Evolutionary conservation across 2,888 invertebrate species (phyloP), one percentile per base, ranked within the genome.

Genomic region (Ferdinandea cuprea): DNA sequence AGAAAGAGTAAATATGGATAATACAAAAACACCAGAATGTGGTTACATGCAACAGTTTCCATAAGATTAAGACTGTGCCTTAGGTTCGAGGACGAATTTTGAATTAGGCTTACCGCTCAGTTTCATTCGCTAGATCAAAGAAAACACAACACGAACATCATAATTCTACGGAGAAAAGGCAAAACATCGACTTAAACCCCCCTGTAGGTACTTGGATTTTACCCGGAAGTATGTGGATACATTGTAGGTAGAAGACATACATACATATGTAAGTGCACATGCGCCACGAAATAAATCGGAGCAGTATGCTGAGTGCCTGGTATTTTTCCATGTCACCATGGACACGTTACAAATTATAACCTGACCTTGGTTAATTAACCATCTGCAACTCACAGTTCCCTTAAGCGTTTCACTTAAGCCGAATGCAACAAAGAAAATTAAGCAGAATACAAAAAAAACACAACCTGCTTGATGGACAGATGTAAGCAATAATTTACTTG

Each of bases 401-500:
- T 25, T 42, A 54, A 66, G 66, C 54, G 32, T 32, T 32, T 25
- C 56, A 68, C 68, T 68, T 56, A 44, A 56, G 25, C 15, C 21
- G n/a, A 52, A 42, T 6, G 42, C 19, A 48, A 52, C 37, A 52
- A 7, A 17, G 25, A 28, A 11, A 13, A 30, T 28, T 21, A n/a
- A 25, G 5, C 2, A 25, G 5, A 25, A 25, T 3, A 25, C 2
- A 25, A 25, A 25, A 25, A 25, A 25, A 25, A n/a, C 9, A 15
- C 3, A 61, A 63, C 44, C 63, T 17, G 44, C 61, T 63, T 32
- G 46, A 37, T 46, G 13, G 54, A 46, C 13, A 17, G 40, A 54
- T 54, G 72, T 63, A 72, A 54, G 63, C 72, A 63, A 72, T 72
- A 63, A 72, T 8, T 72, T 46, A 72, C 72, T 48, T 66, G 59